A percentile compares a stretch with the other conserved stretches of the same genome.
These are phyloP conservation scores for Orthochromis malagaraziensis DNA, from an alignment of 2,113 vertebrate species.

Conservation along the genomic window DNA sequence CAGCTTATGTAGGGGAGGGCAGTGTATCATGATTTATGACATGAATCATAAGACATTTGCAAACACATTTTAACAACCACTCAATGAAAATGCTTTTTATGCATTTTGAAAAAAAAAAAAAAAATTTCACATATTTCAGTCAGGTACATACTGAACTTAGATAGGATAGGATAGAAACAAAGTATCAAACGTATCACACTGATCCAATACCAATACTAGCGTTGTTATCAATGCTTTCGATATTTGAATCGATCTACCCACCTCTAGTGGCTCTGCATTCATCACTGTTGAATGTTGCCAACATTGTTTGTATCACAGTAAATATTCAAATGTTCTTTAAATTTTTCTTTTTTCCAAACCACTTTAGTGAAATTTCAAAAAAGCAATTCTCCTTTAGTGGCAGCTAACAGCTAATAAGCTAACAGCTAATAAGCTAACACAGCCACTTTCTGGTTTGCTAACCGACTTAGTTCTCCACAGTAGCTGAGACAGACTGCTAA, in stretches of 20 bases:
- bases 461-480: not conserved
- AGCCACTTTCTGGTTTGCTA: not conserved
- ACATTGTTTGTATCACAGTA: not conserved
- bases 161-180: not conserved
- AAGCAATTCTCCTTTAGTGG: not conserved
- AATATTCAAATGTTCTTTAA: not conserved
- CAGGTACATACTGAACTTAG: not conserved
- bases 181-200: not conserved
- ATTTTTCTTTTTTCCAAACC: not conserved
- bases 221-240: not conserved
- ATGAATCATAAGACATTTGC: not conserved
- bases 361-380: not conserved
- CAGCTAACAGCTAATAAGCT: not conserved
- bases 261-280: not conserved
- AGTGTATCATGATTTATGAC: not conserved
- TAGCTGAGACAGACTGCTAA: not conserved
- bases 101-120: not conserved
- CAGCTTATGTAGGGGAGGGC: not conserved
- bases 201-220: not conserved
- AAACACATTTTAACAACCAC: not conserved
- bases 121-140: not conserved
- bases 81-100: not conserved
- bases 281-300: not conserved
- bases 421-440: not conserved
- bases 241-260: not conserved